Percentiles rank a stretch among this genome's conserved stretches.
Evolutionary conservation across 1,140 invertebrate species (phyloP).

Genomic region (Anagrus nilaparvatae): DNA sequence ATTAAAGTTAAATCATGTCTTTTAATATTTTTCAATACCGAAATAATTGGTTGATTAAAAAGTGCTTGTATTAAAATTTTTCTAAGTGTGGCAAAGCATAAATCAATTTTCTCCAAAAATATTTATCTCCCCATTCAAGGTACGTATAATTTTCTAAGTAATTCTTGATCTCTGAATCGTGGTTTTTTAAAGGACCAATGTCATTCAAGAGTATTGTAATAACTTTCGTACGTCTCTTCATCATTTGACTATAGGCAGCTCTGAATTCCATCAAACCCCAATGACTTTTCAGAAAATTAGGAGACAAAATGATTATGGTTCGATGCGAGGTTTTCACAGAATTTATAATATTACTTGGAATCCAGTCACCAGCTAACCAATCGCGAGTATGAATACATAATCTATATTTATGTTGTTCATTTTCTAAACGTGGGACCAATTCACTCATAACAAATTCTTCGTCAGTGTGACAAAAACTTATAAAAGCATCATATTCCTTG

Average conservation of each 20-base stretch:
- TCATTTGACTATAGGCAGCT: conserved; percentile 58
- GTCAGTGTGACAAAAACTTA: conserved; percentile 78
- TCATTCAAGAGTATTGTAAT: too few species aligned
- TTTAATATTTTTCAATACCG: too few species aligned
- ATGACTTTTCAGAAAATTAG: conserved; percentile 68
- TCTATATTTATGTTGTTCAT: conserved; percentile 46
- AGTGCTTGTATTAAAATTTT: too few species aligned
- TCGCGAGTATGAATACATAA: conserved; percentile 74
- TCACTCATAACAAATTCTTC: conserved; percentile 59
- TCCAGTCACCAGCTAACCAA: conserved; percentile 59
- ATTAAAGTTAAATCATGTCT: too few species aligned
- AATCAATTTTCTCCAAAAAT: too few species aligned
- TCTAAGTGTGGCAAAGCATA: too few species aligned
- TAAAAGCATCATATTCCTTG: conserved; percentile 76
- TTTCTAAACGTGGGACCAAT: conserved; percentile 57
- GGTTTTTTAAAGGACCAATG: too few species aligned
- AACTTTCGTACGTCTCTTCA: too few species aligned
- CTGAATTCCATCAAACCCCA: conserved; percentile 82
- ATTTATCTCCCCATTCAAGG: too few species aligned
- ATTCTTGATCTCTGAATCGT: too few species aligned
- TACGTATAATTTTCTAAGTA: too few species aligned
- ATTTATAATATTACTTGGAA: conserved; percentile 66
- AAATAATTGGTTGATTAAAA: too few species aligned
- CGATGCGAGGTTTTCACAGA: conserved; percentile 69
- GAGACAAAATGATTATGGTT: conserved; percentile 74